Evolutionary conservation across 2,797 vertebrate species (phyloP).

Genomic region (Mormyrus hasselquistii): DNA sequence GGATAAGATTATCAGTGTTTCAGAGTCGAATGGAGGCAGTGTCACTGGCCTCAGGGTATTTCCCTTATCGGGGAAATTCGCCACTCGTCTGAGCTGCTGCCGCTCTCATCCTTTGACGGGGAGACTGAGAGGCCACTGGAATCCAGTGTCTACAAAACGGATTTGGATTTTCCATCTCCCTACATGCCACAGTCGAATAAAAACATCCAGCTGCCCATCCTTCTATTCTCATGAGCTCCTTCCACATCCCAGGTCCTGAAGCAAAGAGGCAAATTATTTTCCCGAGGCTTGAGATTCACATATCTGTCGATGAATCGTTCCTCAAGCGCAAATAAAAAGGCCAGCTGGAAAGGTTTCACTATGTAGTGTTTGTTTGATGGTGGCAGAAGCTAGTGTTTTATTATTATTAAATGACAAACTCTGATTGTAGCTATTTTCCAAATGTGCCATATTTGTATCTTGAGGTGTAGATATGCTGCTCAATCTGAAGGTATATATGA

Average conservation of each 20-base stretch:
- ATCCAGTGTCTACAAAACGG: background rate
- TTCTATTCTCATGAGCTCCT: background rate
- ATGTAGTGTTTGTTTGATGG: background rate
- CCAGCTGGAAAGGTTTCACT: background rate
- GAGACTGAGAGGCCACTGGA: background rate
- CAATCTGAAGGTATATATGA: background rate
- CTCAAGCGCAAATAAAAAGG: background rate
- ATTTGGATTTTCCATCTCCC: background rate
- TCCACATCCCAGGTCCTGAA: background rate
- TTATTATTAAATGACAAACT: background rate
- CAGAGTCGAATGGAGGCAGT: background rate
- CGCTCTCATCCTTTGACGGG: background rate
- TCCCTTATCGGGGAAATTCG: background rate
- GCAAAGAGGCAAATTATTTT: background rate
- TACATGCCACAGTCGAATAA: background rate
- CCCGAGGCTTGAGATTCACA: background rate
- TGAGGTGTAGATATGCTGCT: background rate
- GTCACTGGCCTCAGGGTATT: background rate
- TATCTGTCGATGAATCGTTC: background rate
- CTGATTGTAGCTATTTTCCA: background rate
- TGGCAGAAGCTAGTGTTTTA: background rate
- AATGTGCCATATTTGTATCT: background rate
- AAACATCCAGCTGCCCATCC: background rate
- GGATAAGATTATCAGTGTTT: conserved; percentile 15
- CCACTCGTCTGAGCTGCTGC: background rate